These are phyloP conservation scores for Himalopsyche anomala DNA, from an alignment of 2,888 invertebrate genomes.

Conservation along the genomic window DNA sequence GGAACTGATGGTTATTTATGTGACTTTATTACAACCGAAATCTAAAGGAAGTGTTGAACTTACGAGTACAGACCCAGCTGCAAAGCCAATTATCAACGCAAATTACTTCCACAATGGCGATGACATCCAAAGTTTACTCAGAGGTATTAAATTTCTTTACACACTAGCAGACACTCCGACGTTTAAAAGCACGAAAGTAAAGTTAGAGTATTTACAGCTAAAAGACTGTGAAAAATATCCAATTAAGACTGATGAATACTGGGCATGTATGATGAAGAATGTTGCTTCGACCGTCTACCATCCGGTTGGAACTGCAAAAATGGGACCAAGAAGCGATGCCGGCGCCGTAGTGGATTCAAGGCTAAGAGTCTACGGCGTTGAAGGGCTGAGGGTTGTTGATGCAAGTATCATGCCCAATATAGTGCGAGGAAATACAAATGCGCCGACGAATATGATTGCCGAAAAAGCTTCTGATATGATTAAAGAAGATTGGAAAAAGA, in stretches of 20 bases:
- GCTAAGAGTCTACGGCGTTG: constrained; percentile 76
- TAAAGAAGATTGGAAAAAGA: constrained; percentile 74
- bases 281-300: constrained; percentile 80
- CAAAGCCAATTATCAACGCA: constrained; percentile 79
- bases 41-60: constrained; percentile 78
- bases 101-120: constrained; percentile 79
- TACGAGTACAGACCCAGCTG: constrained; percentile 75
- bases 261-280: constrained; percentile 77
- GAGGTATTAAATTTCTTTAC: constrained; percentile 70
- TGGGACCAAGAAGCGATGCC: constrained; percentile 76
- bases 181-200: constrained; percentile 70
- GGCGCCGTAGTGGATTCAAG: constrained; percentile 75
- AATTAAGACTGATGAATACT: constrained; percentile 73
- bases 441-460: constrained; percentile 79
- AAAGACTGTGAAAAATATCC: constrained; percentile 69
- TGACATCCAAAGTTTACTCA: constrained; percentile 75
- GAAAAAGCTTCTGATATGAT: constrained; percentile 86
- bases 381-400: constrained; percentile 76
- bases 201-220: constrained; percentile 69
- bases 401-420: constrained; percentile 76
- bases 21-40: constrained; percentile 73
- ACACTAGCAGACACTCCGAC: constrained; percentile 71
- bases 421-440: constrained; percentile 78
- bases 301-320: constrained; percentile 83
- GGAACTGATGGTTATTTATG: constrained; percentile 71